Evolutionary conservation across 2,888 invertebrate genomes (phyloP), one percentile per base, ranked within the genome.

Genomic region (Macroteleia sp.): DNA sequence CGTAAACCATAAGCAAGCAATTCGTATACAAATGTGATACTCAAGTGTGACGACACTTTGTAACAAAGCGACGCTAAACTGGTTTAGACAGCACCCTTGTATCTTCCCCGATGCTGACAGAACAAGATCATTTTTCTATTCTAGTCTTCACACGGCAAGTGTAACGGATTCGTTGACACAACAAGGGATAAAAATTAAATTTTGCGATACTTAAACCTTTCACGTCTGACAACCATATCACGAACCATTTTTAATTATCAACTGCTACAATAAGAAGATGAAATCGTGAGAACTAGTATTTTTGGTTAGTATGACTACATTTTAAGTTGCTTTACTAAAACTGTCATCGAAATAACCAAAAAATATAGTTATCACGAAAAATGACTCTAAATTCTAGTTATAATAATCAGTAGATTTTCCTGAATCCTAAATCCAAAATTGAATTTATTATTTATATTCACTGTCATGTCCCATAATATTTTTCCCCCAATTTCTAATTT

Each of bases 11-110:
- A 87, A 88, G 83, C 82, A 81, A 83, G 85, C 86, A 86, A 89
- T 89, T 89, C 89, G 87, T 87, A 89, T 87, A 89, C 88, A 88
- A 89, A 89, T 87, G 84, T 50, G 82, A 82, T 83, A 86, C 85
- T 84, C 82, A 79, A 88, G 87, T 86, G 88, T 85, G 89, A 81
- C 84, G 84, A 85, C 87, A 88, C 85, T 88, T 85, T 79, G 86
- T 88, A 85, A 89, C 87, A 87, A 87, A 85, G 81, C 86, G 82
- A 81, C 79, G 75, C 64, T 79, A 83, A 90, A 89, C 88, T 87
- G 84, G 89, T 89, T 82, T 85, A 81, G 67, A 82, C 64, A 59
- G 44, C 71, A 81, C 81, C 88, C 87, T 81, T 81, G 80, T 75
- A 81, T 81, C 79, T 75, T 70, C 81, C 83, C 83, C 85, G 66